Base-by-base conservation (phyloP, 2,113 vertebrate species). In the Pachycephala philippinensis region DNA sequence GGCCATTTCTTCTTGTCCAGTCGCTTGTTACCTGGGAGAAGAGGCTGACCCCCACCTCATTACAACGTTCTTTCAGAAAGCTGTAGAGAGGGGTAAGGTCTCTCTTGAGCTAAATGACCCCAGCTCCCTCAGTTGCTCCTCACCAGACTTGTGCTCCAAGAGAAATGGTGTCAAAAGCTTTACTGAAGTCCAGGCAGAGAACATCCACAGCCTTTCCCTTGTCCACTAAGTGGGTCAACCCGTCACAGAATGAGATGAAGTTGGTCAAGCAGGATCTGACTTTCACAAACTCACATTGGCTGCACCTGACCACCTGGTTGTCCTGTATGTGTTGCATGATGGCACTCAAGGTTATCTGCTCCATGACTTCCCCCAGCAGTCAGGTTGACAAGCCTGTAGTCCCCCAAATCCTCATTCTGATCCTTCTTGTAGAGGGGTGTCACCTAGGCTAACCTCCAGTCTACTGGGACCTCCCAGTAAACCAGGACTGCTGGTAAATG, bases 91-190 rank as follows among this genome's bases (percentile, higher is more conserved):
- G 16, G n/a, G 27, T 35, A 27, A 60, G 20, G 16, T 47, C n/a
- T 45, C 19, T 33, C n/a, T 39, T 6, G 11, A 68, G 30, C 63
- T 76, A 42, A 69, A 47, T 0, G 0, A 13, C 11, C 3, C 7
- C 47, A 47, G 8, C n/a, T 61, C 26, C 7, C 17, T 54, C 47
- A 47, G 8, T 30, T 40, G 47, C 26, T 76, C 18, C 30, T 90
- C 26, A 27, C 61, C 18, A 76, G 40, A 19, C 21, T 27, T 61
- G 31, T 83, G 21, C 54, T 69, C n/a, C 0, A 0, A 54, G 54
- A 42, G 40, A 61, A 83, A 42, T 0, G 0, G 22, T 54, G 63
- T 49, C 30, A 76, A 69, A 90, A 69, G 8, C 54, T 61, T 47
- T 49, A 28, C 4, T 28, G 1, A 69, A 63, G 21, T 42, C 26